Evolutionary conservation across 2,888 invertebrate species (phyloP).

Genomic region (Griposia aprilina): DNA sequence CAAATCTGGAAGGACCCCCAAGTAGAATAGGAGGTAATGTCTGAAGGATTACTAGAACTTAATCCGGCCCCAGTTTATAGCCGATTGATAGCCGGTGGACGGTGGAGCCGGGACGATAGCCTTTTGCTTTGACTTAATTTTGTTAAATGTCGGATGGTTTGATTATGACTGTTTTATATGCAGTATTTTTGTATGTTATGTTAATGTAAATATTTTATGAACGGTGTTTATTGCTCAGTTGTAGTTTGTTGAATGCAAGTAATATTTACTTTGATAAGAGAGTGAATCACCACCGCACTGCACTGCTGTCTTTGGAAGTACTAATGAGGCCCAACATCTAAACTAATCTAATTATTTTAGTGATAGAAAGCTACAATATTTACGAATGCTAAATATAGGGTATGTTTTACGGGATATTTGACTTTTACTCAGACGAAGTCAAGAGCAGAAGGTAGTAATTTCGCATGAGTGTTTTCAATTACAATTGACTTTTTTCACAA

Average conservation of each 20-base stretch:
- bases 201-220: background rate
- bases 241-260: background rate
- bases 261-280: background rate
- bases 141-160: constrained; percentile 9
- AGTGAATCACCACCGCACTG: background rate
- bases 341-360: no score
- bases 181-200: background rate
- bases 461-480: no score
- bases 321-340: no score
- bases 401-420: no score
- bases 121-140: constrained; percentile 56
- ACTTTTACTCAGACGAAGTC: no score
- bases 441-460: no score
- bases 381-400: no score
- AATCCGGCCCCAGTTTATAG: constrained; percentile 74
- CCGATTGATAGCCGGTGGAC: constrained; percentile 69
- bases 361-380: no score
- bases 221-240: background rate
- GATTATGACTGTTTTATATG: background rate
- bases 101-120: constrained; percentile 48
- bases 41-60: constrained; percentile 72
- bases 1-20: constrained; percentile 49
- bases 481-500: no score
- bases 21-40: constrained; percentile 71
- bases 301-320: no score